These are phyloP conservation scores for Drosophila trichaetosa DNA, from an alignment of 2,888 invertebrate species.

Conservation along the genomic window DNA sequence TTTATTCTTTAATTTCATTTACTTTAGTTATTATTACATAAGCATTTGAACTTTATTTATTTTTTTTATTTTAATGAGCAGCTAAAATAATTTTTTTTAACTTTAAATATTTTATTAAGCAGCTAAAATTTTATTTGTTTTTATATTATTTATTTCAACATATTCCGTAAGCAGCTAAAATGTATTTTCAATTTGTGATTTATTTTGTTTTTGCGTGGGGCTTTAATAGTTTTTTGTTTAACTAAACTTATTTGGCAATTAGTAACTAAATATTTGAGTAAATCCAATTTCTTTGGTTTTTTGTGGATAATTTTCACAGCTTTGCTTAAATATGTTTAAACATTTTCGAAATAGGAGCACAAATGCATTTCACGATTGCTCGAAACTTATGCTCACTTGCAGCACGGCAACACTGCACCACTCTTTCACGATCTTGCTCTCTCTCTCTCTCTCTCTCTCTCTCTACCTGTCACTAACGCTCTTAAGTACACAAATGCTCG, in stretches of 20 bases:
- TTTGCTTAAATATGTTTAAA: background rate
- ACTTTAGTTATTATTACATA: background rate
- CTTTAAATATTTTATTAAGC: background rate
- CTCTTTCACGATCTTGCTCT: background rate
- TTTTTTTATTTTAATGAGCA: background rate
- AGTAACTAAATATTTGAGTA: background rate
- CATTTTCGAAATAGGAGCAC: background rate
- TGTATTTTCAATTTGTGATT: background rate
- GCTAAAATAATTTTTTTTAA: background rate
- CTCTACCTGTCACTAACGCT: conserved; percentile 29
- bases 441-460: conserved; percentile 9
- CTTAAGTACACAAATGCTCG: conserved; percentile 32
- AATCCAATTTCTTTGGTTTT: background rate
- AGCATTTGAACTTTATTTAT: background rate
- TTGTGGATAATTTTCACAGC: background rate
- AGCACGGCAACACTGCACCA: conserved; percentile 71
- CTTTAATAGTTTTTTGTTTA: background rate
- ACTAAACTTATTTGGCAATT: background rate
- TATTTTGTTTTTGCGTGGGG: background rate
- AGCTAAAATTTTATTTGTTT: background rate
- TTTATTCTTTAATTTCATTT: background rate
- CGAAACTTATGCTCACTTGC: conserved; percentile 39
- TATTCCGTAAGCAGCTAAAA: background rate
- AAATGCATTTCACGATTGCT: conserved; percentile 39
- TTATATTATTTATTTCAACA: background rate